Conservation (phyloP, 2,113 vertebrate genomes). For the Suncus etruscus region DNA sequence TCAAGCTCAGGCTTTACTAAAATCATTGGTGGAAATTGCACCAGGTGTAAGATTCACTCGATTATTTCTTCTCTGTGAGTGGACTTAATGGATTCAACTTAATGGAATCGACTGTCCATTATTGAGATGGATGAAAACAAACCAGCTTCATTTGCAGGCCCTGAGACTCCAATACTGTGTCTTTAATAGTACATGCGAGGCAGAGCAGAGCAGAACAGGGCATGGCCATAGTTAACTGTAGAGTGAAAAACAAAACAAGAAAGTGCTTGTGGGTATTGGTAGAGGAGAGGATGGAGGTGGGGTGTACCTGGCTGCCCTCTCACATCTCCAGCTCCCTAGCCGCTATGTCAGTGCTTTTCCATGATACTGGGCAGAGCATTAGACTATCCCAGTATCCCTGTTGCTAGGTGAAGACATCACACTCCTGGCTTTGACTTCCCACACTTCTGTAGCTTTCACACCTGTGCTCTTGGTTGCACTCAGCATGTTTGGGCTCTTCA, state of each 20-base stretch:
- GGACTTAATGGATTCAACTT: neutral
- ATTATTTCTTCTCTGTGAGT: neutral
- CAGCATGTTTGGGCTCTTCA: fast-evolving
- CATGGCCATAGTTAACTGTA: too few relatives aligned
- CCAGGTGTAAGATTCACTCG: neutral
- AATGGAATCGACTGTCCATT: neutral
- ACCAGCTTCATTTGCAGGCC: neutral
- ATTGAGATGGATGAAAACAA: neutral
- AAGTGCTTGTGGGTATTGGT: too few relatives aligned
- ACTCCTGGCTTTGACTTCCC: neutral
- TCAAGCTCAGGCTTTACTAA: neutral
- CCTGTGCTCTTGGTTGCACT: neutral
- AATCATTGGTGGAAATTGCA: neutral
- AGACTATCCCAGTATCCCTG: fast-evolving
- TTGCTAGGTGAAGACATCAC: fast-evolving
- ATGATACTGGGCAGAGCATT: neutral
- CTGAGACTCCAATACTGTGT: fast-evolving
- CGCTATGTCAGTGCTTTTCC: too few relatives aligned
- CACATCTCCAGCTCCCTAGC: too few relatives aligned
- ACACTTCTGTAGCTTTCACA: neutral
- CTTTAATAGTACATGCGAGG: neutral
- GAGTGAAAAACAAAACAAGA: too few relatives aligned
- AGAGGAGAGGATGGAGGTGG: too few relatives aligned
- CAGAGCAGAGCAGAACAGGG: neutral
- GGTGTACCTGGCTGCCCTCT: too few relatives aligned